Base-by-base conservation (phyloP, 2,113 vertebrate species). In the Pterocles gutturalis region DNA sequence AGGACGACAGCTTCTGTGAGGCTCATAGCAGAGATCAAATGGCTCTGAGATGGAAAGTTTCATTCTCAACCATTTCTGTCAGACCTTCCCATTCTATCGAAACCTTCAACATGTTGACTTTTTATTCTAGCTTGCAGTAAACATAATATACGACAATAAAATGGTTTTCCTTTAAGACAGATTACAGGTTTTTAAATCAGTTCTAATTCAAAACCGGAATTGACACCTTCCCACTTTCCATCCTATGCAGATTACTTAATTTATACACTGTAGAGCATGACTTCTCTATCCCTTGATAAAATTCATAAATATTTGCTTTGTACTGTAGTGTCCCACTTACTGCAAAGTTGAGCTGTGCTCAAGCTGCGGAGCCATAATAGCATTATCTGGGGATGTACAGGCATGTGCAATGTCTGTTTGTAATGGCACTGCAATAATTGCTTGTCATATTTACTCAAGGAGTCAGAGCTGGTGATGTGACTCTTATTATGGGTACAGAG, bases 361-460 rank as follows among this genome's bases (percentile, higher is more conserved):
- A 58, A 85, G 24, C 61, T 83, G 36, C 71, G 72, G 53, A 81
- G 22, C 25, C 26, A 21, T 55, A 84, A 71, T 41, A 45, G 16
- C 57, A 26, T 65, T 69, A n/a, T 66, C 51, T n/a, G 46, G 25
- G 61, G 33, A 78, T 36, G 34, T 22, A 78, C 11, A 7, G 46
- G 64, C 58, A 64, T 55, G 55, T 69, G 80, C 24, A 55, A 6
- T 54, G 69, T 61, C 55, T 82, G 51, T 83, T 57, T 80, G 41
- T n/a, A 82, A 93, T 17, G 46, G 19, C 49, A 89, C 38, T 89
- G 64, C 58, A 67, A 53, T 91, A 83, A 86, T 70, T 79, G 70
- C 75, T 51, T 91, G 83, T 88, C 75, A 82, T 90, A 75, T 77
- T 84, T 84, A 94, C 90, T 81, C 54, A 85, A 49, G 12, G 18